A percentile compares a stretch with the other conserved stretches of the same genome.
Evolutionary conservation across 2,797 vertebrate species (phyloP).

Genomic region (Euphonia xanthogaster): DNA sequence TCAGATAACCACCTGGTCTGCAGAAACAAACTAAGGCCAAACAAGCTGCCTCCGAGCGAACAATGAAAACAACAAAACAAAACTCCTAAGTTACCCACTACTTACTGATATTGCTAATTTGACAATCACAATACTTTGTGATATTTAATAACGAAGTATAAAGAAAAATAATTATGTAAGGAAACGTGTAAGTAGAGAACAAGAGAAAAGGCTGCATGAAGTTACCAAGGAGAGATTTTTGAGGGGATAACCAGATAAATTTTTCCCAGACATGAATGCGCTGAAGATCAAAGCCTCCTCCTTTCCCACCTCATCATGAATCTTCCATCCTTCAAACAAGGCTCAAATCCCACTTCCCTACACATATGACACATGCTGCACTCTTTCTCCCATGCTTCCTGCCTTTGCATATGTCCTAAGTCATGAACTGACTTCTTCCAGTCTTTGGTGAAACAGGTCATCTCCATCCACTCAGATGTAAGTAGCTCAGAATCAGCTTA

Average conservation of each 20-base stretch:
- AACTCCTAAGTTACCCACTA: background rate
- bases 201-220: background rate
- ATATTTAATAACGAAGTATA: background rate
- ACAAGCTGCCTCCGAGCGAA: background rate
- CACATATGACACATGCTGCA: accelerated
- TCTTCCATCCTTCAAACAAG: background rate
- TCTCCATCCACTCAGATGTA: background rate
- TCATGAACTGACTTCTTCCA: background rate
- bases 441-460: background rate
- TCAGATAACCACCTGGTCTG: background rate
- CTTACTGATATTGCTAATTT: background rate
- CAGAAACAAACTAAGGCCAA: background rate
- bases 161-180: background rate
- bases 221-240: background rate
- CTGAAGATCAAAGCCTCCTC: background rate
- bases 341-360: background rate
- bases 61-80: background rate
- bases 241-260: background rate
- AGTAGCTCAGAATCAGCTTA: background rate
- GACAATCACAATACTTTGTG: background rate
- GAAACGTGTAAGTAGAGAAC: background rate
- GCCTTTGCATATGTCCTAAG: background rate
- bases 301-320: background rate
- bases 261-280: background rate
- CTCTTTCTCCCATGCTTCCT: background rate